Percentiles rank a stretch among this genome's conserved stretches.
Conservation (phyloP, 2,888 invertebrate genomes). For the Prostheceraeus crozeri region DNA sequence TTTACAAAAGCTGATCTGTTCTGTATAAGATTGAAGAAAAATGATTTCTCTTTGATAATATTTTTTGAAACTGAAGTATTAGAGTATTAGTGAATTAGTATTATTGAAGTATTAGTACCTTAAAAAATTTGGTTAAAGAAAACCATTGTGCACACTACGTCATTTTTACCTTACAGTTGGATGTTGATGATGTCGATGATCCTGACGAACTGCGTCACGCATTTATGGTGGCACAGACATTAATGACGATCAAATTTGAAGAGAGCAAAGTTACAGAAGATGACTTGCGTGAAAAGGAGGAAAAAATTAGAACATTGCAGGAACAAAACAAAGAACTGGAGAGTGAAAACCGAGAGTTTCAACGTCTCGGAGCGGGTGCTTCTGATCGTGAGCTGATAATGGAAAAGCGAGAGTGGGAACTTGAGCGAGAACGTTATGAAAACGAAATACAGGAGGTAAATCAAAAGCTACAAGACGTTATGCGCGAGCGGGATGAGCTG, state of each 20-base stretch:
- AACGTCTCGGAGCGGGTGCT: slow-evolving; percentile 37
- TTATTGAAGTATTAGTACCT: too few species aligned
- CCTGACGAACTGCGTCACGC: slow-evolving; percentile 47
- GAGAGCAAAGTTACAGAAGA: slow-evolving; percentile 48
- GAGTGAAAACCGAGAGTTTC: slow-evolving; percentile 48
- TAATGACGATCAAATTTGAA: slow-evolving; percentile 49
- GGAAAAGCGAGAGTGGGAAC: slow-evolving; percentile 32
- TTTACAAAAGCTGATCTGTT: too few species aligned
- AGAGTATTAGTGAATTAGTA: too few species aligned
- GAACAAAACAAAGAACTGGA: slow-evolving; percentile 46
- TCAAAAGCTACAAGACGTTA: slow-evolving; percentile 48
- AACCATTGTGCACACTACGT: too few species aligned
- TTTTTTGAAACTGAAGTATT: too few species aligned
- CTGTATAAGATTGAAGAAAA: too few species aligned
- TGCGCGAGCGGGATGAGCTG: slow-evolving; percentile 48
- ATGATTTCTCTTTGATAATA: too few species aligned
- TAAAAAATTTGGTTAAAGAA: too few species aligned
- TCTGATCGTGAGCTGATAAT: slow-evolving; percentile 20
- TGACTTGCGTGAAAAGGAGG: slow-evolving; percentile 46
- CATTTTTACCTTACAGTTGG: too few species aligned
- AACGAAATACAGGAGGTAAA: slow-evolving; percentile 51
- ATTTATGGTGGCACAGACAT: slow-evolving; percentile 48
- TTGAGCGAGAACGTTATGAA: slow-evolving; percentile 30
- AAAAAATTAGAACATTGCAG: slow-evolving; percentile 45
- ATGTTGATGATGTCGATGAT: slow-evolving; percentile 45